Evolutionary conservation across 2,888 invertebrate genomes (phyloP), one percentile per base, ranked within the genome.

Genomic region (Melanchra persicariae): DNA sequence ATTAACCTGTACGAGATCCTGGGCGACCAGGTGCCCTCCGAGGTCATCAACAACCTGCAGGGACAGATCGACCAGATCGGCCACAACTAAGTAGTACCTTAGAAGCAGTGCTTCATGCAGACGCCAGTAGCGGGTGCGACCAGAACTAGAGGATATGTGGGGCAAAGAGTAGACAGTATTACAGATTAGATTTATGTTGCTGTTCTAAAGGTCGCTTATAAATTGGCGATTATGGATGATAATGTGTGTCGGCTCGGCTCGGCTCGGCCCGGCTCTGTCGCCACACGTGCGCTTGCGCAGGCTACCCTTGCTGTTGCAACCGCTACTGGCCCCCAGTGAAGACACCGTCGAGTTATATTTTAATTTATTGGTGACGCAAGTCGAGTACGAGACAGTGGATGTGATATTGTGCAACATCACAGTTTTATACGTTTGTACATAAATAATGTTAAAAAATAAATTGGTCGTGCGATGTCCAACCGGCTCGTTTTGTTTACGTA

Each of bases 21-120:
- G 70, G 98, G 98, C 12, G 98, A 98, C 90, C 98, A 98, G 92
- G 97, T 98, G 77, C 98, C 98, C 12, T 97, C 97, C 58, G 98
- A 98, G 95, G 98, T 98, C 51, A 98, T 98, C 91, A 98, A 97
- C 96, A 98, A 98, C 94, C 96, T 98, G 77, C 98, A 98, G 91
- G 95, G 97, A 67, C 98, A 98, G 94, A 97, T 98, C 87, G 98
- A 98, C 92, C 97, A 98, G 93, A 97, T 98, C 87, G 98, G 98
- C 85, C 97, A 96, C 85, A 97, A 97, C 45, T 24, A 67, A 58
- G 8, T 60, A 76, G 76, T 58, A 67, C 52, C 12, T 65, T 70
- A 79, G 66, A 62, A 80, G 19, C 63, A 57, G 81, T 79, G 76
- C 71, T 70, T 83, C 68, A 45, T 22, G 51, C 34, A 61, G 85